Percentiles rank a stretch among this genome's conserved stretches.
Conservation (phyloP, 2,113 vertebrate genomes). For the Mormoops blainvillei region DNA sequence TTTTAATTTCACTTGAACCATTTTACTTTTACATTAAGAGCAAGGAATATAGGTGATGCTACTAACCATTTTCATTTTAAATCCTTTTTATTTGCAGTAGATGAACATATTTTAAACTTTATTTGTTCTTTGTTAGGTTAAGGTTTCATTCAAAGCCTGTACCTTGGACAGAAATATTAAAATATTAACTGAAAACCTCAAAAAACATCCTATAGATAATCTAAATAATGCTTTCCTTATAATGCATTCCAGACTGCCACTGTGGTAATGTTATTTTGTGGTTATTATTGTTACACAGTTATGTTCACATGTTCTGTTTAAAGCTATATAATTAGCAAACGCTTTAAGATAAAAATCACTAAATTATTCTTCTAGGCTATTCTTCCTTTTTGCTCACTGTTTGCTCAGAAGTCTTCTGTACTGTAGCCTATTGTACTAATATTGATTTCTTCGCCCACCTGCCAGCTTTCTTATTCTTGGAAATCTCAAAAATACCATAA, state of each 20-base stretch:
- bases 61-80: conserved; percentile 18
- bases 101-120: conserved; percentile 8
- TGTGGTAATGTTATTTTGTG: background rate
- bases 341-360: conserved; percentile 3
- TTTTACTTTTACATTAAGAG: conserved; percentile 16
- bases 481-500: conserved; percentile 44
- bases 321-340: conserved; percentile 44
- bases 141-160: background rate
- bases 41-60: background rate
- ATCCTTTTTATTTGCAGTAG: conserved; percentile 6
- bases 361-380: conserved; percentile 15
- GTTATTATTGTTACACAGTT: conserved; percentile 4
- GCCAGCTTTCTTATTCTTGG: conserved; percentile 32
- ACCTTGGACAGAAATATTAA: conserved; percentile 27
- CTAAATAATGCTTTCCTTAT: conserved; percentile 31
- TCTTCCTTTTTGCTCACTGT: conserved; percentile 44
- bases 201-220: conserved; percentile 27
- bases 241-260: background rate
- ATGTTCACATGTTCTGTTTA: conserved; percentile 29
- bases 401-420: background rate
- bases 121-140: conserved; percentile 29
- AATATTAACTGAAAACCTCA: conserved; percentile 19
- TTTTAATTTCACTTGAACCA: conserved; percentile 34
- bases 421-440: conserved; percentile 8
- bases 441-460: conserved; percentile 55